Evolutionary conservation across 2,888 invertebrate genomes (phyloP), one percentile per base, ranked within the genome.

Genomic region (Zhuqinia jingwanae): DNA sequence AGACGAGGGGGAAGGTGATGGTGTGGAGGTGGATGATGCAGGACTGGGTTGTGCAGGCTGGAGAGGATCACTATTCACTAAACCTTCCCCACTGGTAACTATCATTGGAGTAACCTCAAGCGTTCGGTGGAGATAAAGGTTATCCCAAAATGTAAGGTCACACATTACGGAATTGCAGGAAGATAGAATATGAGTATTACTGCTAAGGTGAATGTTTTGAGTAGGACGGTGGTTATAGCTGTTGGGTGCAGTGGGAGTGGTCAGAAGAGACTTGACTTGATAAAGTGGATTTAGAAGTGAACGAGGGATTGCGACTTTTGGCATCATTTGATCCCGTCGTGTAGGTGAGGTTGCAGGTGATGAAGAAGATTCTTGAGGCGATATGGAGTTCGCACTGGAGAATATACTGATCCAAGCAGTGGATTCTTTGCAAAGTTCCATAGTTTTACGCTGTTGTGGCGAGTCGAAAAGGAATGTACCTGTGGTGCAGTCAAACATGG

Each of bases 401-500:
- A 90, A 75, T 13, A 90, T 88, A 25, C 87, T 84, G 20, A 88
- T 47, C 90, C 90, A 90, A 5, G 88, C 78, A 1, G 87, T 89
- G 15, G 89, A 85, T 20, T 90, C 89, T 65, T 89, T 90, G 17
- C 88, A 84, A 1, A 84, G 70, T 22, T 90, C 90, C 90, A 89
- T 50, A 0, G 65, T 45, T 73, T 87, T 84, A 42, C 88, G 76
- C 77, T 89, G 88, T 30, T 77, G 65, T 1, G 89, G 89, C 1
- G 90, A 85, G 78, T 90, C 90, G 56, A 90, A 90, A n/a, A 90
- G 65, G 75, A 90, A 90, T 30, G 90, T 90, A 20, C 90, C 90
- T 2, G 88, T 83, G 11, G 89, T 89, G 2, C 85, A 84, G 58
- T 90, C 90, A 88, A 90, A 90, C 20, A 73, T 77, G 13, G 89